These are phyloP conservation scores for Dicerorhinus sumatrensis DNA, from an alignment of 2,113 vertebrate species.

Conservation along the genomic window DNA sequence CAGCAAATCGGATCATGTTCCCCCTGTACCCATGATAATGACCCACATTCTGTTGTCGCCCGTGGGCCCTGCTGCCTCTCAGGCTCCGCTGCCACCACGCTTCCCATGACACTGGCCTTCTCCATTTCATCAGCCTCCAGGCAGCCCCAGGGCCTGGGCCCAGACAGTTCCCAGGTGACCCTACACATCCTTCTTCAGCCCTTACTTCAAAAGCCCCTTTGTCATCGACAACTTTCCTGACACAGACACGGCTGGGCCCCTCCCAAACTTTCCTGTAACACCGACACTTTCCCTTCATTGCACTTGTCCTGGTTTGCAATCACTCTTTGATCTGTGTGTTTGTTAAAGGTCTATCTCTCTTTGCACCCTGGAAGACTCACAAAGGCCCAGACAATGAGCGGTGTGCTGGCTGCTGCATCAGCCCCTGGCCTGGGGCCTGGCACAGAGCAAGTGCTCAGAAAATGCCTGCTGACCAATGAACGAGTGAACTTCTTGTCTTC, in stretches of 20 bases:
- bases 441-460: not conserved
- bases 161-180: not conserved
- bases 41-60: not conserved
- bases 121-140: not conserved
- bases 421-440: not conserved
- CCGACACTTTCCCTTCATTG: accelerated
- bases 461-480: accelerated
- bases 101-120: not conserved
- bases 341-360: not conserved
- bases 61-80: not conserved
- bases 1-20: not conserved
- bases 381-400: not conserved
- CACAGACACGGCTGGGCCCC: not conserved
- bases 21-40: not conserved
- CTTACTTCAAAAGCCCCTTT: not conserved
- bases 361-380: not conserved
- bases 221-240: not conserved
- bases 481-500: not conserved
- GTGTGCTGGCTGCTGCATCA: too few species aligned
- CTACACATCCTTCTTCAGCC: not conserved
- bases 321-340: not conserved
- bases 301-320: not conserved
- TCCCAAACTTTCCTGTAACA: accelerated
- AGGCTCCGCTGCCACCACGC: accelerated
- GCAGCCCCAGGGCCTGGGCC: not conserved